Percentiles rank a stretch among this genome's conserved stretches.
Conservation (phyloP, 2,113 vertebrate genomes). For the Rhea pennata region DNA sequence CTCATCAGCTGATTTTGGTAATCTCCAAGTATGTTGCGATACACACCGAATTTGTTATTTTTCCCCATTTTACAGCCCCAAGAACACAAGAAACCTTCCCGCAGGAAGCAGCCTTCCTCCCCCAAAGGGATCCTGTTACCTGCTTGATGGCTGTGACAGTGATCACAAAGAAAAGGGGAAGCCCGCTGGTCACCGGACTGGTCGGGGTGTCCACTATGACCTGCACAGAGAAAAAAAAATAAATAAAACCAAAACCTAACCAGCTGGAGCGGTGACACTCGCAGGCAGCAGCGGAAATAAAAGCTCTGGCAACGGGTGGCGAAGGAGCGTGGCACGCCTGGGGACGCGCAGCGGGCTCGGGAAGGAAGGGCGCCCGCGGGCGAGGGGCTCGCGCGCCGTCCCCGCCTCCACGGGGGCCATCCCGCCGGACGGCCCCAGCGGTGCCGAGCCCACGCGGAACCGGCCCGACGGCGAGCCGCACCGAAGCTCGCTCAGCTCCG, state of each 20-base stretch:
- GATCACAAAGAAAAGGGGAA: constrained; percentile 98
- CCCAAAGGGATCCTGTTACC: constrained; percentile 67
- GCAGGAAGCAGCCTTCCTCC: neutral
- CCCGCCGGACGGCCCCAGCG: too few relatives aligned
- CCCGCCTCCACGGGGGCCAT: too few relatives aligned
- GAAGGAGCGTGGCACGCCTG: neutral
- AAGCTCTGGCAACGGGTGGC: fast-evolving
- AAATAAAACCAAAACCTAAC: neutral
- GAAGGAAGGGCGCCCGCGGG: neutral
- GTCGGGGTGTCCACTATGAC: constrained; percentile 98
- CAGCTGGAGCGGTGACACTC: neutral
- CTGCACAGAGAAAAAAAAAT: constrained; percentile 66
- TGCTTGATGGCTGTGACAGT: constrained; percentile 97
- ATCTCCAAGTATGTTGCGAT: neutral
- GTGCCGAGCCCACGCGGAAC: too few relatives aligned
- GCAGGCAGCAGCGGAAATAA: neutral
- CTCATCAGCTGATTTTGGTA: neutral
- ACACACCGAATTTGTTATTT: neutral
- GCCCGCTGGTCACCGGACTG: constrained; percentile 96
- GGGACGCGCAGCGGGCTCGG: too few relatives aligned
- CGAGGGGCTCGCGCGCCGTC: neutral
- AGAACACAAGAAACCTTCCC: neutral
- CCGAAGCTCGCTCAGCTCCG: too few relatives aligned
- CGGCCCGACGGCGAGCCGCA: too few relatives aligned
- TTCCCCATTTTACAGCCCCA: neutral